A percentile compares a stretch with the other conserved stretches of the same genome.
Evolutionary conservation across 2,888 invertebrate genomes (phyloP).

Genomic region (Stenchaetothrips biformis): DNA sequence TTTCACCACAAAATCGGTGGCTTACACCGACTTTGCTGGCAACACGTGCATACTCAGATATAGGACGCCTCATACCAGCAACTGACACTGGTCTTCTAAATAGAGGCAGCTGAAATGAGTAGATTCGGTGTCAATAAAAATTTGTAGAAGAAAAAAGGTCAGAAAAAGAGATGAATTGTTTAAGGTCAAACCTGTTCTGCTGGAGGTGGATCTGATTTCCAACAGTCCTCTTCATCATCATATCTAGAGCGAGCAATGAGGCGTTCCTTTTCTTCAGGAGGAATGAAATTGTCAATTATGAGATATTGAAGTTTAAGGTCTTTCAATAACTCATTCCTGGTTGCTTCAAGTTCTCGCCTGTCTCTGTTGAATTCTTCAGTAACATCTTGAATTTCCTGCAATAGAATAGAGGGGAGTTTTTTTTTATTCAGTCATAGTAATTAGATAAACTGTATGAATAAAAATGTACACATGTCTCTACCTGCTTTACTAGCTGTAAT

Average conservation of each 20-base stretch:
- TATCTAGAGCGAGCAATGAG: conserved; percentile 67
- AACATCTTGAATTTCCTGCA: conserved; percentile 71
- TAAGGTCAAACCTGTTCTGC: conserved; percentile 39
- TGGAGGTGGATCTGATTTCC: conserved; percentile 49
- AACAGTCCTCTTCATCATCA: conserved; percentile 78
- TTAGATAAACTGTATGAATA: neutral
- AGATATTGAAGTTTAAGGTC: conserved; percentile 85
- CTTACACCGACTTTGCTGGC: conserved; percentile 48
- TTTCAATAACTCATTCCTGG: conserved; percentile 83
- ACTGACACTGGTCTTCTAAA: conserved; percentile 60
- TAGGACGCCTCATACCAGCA: conserved; percentile 46
- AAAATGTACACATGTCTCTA: neutral
- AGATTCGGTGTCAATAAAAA: neutral
- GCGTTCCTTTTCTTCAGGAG: conserved; percentile 70
- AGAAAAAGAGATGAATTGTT: neutral
- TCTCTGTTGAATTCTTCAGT: conserved; percentile 87
- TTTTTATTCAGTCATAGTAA: neutral
- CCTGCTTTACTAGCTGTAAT: conserved; percentile 56
- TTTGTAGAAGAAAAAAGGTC: neutral
- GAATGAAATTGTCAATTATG: conserved; percentile 86
- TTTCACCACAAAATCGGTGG: conserved; percentile 49
- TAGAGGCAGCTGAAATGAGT: conserved; percentile 38
- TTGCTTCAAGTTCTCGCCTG: conserved; percentile 84
- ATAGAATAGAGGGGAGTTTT: conserved; percentile 40
- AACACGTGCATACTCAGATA: conserved; percentile 56